These are phyloP conservation scores for Agriotes lineatus DNA, from an alignment of 2,888 invertebrate species.

Conservation along the genomic window DNA sequence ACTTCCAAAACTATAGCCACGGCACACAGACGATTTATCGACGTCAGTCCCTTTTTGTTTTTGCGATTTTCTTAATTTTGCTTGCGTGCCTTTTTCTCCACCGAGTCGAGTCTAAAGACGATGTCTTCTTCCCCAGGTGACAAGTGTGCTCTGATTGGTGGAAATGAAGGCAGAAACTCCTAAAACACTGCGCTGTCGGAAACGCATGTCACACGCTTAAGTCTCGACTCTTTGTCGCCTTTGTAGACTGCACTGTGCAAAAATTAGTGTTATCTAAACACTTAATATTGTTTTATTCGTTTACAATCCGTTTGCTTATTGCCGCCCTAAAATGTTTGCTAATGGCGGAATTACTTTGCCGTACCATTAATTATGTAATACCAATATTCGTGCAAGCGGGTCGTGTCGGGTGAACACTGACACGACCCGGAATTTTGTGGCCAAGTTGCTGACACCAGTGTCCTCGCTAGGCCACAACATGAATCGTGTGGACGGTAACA, in stretches of 20 bases:
- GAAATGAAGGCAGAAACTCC: conserved; percentile 71
- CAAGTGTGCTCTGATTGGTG: conserved; percentile 84
- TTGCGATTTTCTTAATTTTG: conserved; percentile 33
- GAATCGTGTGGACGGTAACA: conserved; percentile 90
- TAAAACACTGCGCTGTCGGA: conserved; percentile 48
- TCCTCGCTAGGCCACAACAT: conserved; percentile 85
- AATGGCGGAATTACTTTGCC: conserved; percentile 27
- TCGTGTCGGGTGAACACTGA: conserved; percentile 57
- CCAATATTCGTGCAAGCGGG: conserved; percentile 34
- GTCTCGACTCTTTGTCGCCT: conserved; percentile 38
- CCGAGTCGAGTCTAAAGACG: conserved; percentile 61
- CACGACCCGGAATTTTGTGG: conserved; percentile 53
- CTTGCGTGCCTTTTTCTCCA: conserved; percentile 56
- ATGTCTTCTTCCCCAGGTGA: conserved; percentile 81
- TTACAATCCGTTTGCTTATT: conserved; percentile 36
- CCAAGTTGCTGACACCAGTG: conserved; percentile 55
- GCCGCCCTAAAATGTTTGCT: conserved; percentile 30
- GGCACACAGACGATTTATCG: neutral
- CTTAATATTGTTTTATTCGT: conserved; percentile 32
- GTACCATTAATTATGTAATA: conserved; percentile 27
- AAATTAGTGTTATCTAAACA: conserved; percentile 34
- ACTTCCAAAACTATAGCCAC: neutral
- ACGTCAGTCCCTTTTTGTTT: neutral
- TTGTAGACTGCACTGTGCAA: conserved; percentile 43
- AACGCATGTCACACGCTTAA: conserved; percentile 70